phyloP scores from a whole-genome alignment of 1,140 invertebrate species.

The Drosophila setifemur region DNA sequence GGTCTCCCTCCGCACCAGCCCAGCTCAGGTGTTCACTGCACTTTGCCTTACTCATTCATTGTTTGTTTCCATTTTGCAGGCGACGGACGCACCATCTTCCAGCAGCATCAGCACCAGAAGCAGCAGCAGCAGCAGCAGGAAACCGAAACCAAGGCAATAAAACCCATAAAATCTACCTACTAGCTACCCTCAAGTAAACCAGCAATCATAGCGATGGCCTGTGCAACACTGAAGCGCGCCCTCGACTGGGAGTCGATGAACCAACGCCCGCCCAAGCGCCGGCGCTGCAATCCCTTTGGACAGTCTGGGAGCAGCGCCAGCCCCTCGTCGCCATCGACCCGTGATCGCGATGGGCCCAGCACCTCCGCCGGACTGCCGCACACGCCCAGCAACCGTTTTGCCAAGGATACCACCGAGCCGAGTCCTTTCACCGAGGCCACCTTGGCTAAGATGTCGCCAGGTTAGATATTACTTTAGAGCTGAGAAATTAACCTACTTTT shows the following conservation, averaged over 20 bases:
- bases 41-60: slow-evolving; percentile 19
- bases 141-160: slow-evolving; percentile 44
- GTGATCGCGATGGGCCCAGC: slow-evolving; percentile 33
- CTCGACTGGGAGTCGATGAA: slow-evolving; percentile 96
- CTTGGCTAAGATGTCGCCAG: slow-evolving; percentile 91
- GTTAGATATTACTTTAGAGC: slow-evolving; percentile 83
- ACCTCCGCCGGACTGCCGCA: slow-evolving; percentile 61
- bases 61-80: slow-evolving; percentile 22
- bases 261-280: slow-evolving; percentile 91
- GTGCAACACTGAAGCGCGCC: slow-evolving; percentile 96
- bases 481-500: not conserved
- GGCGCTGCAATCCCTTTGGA: slow-evolving; percentile 93
- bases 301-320: slow-evolving; percentile 87
- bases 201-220: slow-evolving; percentile 89
- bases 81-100: slow-evolving; percentile 37
- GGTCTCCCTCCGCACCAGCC: slow-evolving; percentile 22
- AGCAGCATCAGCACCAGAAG: slow-evolving; percentile 5
- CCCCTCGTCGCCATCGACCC: slow-evolving; percentile 84
- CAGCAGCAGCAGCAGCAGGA: slow-evolving; percentile 12
- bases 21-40: slow-evolving; percentile 28
- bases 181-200: slow-evolving; percentile 8
- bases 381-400: slow-evolving; percentile 77
- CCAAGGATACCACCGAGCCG: slow-evolving; percentile 83
- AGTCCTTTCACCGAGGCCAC: slow-evolving; percentile 90
- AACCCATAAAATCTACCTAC: slow-evolving; percentile 5